Base-by-base conservation (phyloP, 2,888 invertebrate genomes). In the Mayetiola destructor region DNA sequence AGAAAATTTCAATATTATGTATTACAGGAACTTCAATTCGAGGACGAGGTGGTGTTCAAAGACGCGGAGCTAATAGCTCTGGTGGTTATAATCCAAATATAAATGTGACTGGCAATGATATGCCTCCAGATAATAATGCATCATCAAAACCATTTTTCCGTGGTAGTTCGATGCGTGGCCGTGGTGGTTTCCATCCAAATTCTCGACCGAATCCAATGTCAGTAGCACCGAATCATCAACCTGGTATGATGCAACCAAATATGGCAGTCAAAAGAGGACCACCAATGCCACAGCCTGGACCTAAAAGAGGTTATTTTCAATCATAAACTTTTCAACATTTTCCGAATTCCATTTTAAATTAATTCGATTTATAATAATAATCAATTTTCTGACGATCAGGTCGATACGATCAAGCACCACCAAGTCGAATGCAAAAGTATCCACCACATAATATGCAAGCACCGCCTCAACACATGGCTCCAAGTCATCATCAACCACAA, bases 201-300 rank as follows among this genome's bases (percentile, higher is more conserved):
- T 63, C 67, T 59, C 66, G 71, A 60, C 68, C 69, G 3, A 48
- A 27, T 9, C 48, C 48, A n/a, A 48, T 48, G 48, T 27, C 23
- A 12, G 14, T 37, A 59, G 69, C 70, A 59, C 64, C 68, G 64
- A 42, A 30, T 36, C 64, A 64, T 61, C 71, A 71, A 64, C 66
- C 67, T 61, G 67, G 67, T 58, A 72, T 71, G 64, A 67, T 71
- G 59, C 72, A 71, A 66, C 67, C 70, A 59, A 70, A 70, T 62
- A 70, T 67, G 60, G 66, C 72, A 59, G 63, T 72, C 30, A 72
- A 72, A 63, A 69, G 72, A 29, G 72, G 72, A 56, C 69, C 70
- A 20, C 68, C 69, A 29, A 67, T 68, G 57, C 72, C 72, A 32
- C 65, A 64, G 1, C 71, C 71, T 6, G 72, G 72, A 20, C 70